Percentiles rank a stretch among this genome's conserved stretches.
Conservation (phyloP, 2,113 vertebrate species). For the Eulacestoma nigropectus region DNA sequence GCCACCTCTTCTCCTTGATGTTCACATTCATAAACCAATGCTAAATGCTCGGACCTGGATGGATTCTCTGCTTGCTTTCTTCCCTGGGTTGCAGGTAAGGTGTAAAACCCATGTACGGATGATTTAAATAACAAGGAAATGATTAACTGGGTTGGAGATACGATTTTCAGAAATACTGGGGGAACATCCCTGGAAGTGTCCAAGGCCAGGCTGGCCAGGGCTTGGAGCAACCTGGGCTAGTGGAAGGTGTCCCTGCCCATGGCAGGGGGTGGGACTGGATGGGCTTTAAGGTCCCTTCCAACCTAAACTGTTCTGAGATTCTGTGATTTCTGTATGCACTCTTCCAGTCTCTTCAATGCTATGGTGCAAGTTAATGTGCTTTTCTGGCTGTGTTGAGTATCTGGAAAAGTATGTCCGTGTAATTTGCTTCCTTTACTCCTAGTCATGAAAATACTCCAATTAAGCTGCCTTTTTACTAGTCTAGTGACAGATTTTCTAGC, state of each 20-base stretch:
- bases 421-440: background rate
- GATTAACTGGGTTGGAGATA: background rate
- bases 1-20: conserved; percentile 92
- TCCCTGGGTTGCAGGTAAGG: conserved; percentile 93
- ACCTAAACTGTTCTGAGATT: background rate
- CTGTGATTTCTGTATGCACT: background rate
- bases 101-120: background rate
- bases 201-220: rapidly evolving
- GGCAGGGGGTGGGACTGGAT: background rate
- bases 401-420: background rate
- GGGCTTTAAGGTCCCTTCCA: background rate
- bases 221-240: background rate
- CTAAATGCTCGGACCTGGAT: conserved; percentile 97
- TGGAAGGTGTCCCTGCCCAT: background rate
- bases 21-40: conserved; percentile 98
- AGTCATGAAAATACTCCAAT: background rate
- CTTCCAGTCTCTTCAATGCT: background rate
- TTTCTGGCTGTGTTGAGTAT: background rate
- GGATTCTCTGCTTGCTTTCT: conserved; percentile 97
- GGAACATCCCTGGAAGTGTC: background rate
- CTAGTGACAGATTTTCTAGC: background rate
- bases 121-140: background rate
- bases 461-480: background rate
- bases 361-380: background rate
- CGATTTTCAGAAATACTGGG: background rate